A percentile compares a stretch with the other conserved stretches of the same genome.
Evolutionary conservation across 2,888 invertebrate genomes (phyloP).

Genomic region (Polydrusus pterygomalis): DNA sequence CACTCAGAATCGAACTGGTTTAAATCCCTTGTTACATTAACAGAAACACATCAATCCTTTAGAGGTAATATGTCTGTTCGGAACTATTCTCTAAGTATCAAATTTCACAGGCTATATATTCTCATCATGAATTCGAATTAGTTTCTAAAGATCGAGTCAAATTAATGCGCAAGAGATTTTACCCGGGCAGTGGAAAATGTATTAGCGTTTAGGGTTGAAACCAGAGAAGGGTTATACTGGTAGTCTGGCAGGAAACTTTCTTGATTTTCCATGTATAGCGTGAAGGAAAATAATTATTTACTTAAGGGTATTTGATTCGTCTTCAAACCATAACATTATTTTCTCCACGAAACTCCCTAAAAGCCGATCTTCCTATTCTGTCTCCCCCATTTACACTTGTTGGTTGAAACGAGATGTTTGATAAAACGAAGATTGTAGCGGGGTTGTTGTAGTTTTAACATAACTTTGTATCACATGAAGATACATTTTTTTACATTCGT

Average conservation of each 20-base stretch:
- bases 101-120: constrained; percentile 55
- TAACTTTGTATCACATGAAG: too few species aligned
- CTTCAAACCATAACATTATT: too few species aligned
- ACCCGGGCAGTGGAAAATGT: constrained; percentile 35
- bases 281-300: not conserved
- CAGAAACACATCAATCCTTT: constrained; percentile 55
- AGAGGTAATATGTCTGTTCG: constrained; percentile 49
- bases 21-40: constrained; percentile 52
- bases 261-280: too few species aligned
- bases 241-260: not conserved
- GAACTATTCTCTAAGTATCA: constrained; percentile 54
- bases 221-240: constrained; percentile 4
- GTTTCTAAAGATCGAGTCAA: constrained; percentile 50
- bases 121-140: constrained; percentile 51
- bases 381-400: too few species aligned
- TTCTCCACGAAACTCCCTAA: too few species aligned
- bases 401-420: too few species aligned
- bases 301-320: too few species aligned
- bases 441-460: too few species aligned
- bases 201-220: constrained; percentile 25
- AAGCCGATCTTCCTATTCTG: too few species aligned
- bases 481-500: too few species aligned
- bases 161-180: constrained; percentile 47
- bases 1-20: constrained; percentile 39
- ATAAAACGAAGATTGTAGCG: too few species aligned